Evolutionary conservation across 2,797 vertebrate genomes (phyloP).

Genomic region (Pangasius sanitwongsei): DNA sequence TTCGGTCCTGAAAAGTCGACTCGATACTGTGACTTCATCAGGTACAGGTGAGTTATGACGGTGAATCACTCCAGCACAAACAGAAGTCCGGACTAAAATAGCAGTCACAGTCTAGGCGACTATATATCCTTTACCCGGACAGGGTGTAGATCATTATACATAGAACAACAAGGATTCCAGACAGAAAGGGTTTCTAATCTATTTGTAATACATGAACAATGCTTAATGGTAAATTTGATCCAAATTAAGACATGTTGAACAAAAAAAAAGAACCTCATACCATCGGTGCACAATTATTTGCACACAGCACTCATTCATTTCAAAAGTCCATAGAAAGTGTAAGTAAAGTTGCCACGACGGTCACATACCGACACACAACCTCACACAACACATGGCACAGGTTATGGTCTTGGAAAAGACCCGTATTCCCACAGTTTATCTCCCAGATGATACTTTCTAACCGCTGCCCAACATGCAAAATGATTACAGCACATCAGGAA

Average conservation of each 20-base stretch:
- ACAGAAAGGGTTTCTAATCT: neutral
- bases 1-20: neutral
- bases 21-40: neutral
- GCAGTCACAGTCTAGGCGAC: neutral
- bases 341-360: neutral
- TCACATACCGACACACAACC: neutral
- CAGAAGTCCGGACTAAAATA: constrained; percentile 17
- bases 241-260: neutral
- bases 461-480: neutral
- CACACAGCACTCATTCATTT: constrained; percentile 19
- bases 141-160: neutral
- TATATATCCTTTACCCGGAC: neutral
- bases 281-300: neutral
- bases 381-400: neutral
- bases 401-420: neutral
- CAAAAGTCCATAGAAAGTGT: neutral
- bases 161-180: neutral
- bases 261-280: neutral
- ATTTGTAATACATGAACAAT: neutral
- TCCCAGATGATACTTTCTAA: neutral
- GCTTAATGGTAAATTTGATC: neutral
- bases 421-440: neutral
- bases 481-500: constrained; percentile 18
- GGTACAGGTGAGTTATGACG: neutral
- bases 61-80: constrained; percentile 23